Base-by-base conservation (phyloP, 2,888 invertebrate species). In the Brachyptera risi region DNA sequence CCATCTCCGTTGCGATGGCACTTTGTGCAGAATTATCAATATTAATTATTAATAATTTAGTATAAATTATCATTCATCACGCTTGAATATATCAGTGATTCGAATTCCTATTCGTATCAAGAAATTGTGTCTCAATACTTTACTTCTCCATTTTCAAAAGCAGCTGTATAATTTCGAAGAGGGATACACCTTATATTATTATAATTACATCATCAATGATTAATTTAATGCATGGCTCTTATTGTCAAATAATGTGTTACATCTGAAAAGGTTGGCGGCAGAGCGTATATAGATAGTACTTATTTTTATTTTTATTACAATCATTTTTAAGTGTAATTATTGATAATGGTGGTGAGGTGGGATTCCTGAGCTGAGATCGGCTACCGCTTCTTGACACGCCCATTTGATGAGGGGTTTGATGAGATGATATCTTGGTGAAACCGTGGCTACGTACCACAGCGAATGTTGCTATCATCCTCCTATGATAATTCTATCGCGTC, bases 361-460 rank as follows among this genome's bases (percentile, higher is more conserved):
- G 23, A 54, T 54, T 35, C 54, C 47, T 11, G 19, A 19, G 54
- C 54, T 15, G 17, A 17, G 51, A 37, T 13, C 19, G 37, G 54
- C 54, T 54, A 35, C 54, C 24, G 37, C 54, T 37, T 35, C 31
- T 17, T 31, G 51, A 13, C 31, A 13, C 54, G 37, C 54, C 54
- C 54, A 31, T 31, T 54, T 54, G 37, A 54, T 54, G 37, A 54
- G 54, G 21, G 35, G 15, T n/a, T 17, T 37, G 54, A 54, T 54
- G 54, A 54, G 54, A 54, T 54, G 54, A 54, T 2, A 37, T 44
- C n/a, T n/a, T n/a, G n/a, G n/a, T n/a, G n/a, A n/a, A n/a, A n/a
- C n/a, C n/a, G n/a, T n/a, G n/a, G n/a, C n/a, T n/a, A n/a, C n/a
- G n/a, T n/a, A n/a, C n/a, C n/a, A n/a, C n/a, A n/a, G n/a, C n/a